These are phyloP conservation scores for Leptoclinus maculatus DNA, from an alignment of 2,797 vertebrate species.

Conservation along the genomic window DNA sequence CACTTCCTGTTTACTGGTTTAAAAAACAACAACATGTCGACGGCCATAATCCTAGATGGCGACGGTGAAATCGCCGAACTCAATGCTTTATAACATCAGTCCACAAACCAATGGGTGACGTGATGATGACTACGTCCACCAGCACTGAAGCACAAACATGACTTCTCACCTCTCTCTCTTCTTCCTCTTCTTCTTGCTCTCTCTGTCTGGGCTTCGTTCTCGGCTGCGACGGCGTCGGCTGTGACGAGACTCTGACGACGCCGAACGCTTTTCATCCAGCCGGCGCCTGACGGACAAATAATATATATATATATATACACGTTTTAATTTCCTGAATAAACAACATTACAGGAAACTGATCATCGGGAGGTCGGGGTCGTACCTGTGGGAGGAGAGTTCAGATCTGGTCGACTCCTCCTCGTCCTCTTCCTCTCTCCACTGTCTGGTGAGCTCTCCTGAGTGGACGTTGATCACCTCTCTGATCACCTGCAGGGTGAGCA, in stretches of 20 bases:
- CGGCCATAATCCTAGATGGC: too few species aligned
- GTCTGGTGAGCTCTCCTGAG: conserved; percentile 89
- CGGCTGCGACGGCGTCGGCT: conserved; percentile 82
- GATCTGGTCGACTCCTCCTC: conserved; percentile 57
- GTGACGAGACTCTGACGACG: conserved; percentile 85
- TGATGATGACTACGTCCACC: too few species aligned
- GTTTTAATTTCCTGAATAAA: neutral
- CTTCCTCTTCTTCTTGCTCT: conserved; percentile 84
- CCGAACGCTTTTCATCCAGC: conserved; percentile 78
- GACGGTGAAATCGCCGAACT: too few species aligned
- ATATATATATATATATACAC: too few species aligned
- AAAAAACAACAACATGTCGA: too few species aligned
- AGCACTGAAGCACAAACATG: too few species aligned
- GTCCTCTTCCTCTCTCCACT: conserved; percentile 84
- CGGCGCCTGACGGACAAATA: conserved; percentile 54
- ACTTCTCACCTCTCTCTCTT: conserved; percentile 86
- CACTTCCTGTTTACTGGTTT: too few species aligned
- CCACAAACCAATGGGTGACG: too few species aligned
- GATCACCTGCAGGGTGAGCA: conserved; percentile 86
- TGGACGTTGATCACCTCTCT: conserved; percentile 96
- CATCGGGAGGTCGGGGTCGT: neutral
- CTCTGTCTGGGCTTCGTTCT: conserved; percentile 63
- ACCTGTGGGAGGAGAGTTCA: conserved; percentile 72
- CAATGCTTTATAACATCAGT: too few species aligned
- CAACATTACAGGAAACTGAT: neutral